Conservation (phyloP, 2,888 invertebrate species). For the Tyria jacobaeae region DNA sequence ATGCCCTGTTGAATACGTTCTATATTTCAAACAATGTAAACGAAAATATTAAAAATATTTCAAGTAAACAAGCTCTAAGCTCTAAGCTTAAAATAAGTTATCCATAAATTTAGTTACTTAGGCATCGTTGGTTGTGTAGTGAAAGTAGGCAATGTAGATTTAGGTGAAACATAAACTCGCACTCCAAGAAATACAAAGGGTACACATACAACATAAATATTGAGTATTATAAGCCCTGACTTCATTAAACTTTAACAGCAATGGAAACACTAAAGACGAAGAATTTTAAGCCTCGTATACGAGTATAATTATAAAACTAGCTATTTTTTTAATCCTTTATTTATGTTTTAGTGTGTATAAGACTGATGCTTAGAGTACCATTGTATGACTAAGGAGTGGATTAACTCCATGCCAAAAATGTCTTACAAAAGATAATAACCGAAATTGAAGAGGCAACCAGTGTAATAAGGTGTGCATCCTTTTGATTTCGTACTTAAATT, state of each 20-base stretch:
- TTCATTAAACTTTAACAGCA: constrained; percentile 1
- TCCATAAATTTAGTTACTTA: constrained; percentile 2
- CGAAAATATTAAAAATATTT: background rate
- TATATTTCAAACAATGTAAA: background rate
- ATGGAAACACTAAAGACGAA: constrained; percentile 1
- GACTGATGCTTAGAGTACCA: background rate
- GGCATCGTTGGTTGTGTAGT: background rate
- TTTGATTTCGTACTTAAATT: too few species aligned
- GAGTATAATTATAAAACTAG: too few species aligned
- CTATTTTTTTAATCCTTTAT: constrained; percentile 16
- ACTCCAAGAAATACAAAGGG: constrained; percentile 8
- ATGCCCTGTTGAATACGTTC: too few species aligned
- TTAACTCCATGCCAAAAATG: too few species aligned
- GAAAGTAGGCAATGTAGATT: background rate
- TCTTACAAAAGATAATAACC: too few species aligned
- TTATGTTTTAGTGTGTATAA: constrained; percentile 1
- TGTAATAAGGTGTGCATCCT: too few species aligned
- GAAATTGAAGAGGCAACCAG: too few species aligned
- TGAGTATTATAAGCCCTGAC: constrained; percentile 11
- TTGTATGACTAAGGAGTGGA: too few species aligned
- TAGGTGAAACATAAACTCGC: constrained; percentile 7
- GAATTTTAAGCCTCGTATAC: constrained; percentile 15
- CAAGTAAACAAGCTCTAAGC: background rate
- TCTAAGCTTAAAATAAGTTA: background rate
- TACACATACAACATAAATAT: constrained; percentile 12